Evolutionary conservation across 2,888 invertebrate species (phyloP).

Genomic region (Anoncus sp.): DNA sequence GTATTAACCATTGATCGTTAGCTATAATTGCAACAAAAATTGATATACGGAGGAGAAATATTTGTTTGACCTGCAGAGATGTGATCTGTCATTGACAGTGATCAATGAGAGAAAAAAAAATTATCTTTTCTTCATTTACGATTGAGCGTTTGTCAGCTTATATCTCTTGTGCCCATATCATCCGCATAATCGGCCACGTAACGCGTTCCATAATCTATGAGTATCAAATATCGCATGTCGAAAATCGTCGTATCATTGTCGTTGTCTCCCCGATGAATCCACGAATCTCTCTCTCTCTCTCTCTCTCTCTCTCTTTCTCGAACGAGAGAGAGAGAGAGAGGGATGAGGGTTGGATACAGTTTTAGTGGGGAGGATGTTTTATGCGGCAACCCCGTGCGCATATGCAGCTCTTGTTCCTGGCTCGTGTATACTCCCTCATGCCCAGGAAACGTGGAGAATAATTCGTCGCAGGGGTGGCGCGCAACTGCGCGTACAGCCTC

Average conservation of each 20-base stretch:
- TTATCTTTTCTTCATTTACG: not conserved
- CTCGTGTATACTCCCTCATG: constrained; percentile 3
- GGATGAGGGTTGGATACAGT: not conserved
- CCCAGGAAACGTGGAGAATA: constrained; percentile 14
- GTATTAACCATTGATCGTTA: too few relatives aligned
- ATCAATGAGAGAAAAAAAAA: not conserved
- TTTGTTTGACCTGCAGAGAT: too few relatives aligned
- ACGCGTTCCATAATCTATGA: constrained; percentile 27
- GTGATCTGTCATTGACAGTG: too few relatives aligned
- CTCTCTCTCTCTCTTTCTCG: too few relatives aligned
- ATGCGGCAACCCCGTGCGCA: constrained; percentile 12
- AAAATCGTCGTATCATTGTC: constrained; percentile 33
- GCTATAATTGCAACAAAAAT: too few relatives aligned
- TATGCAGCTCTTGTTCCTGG: constrained; percentile 1
- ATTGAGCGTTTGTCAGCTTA: not conserved
- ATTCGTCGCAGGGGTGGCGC: constrained; percentile 56
- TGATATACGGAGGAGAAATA: too few relatives aligned
- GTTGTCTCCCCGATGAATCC: constrained; percentile 1
- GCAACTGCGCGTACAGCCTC: constrained; percentile 60
- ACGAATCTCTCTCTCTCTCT: too few relatives aligned
- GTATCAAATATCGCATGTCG: constrained; percentile 20
- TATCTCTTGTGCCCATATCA: not conserved
- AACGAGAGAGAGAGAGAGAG: too few relatives aligned
- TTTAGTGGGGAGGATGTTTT: constrained; percentile 12
- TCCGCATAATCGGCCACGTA: constrained; percentile 10